Conservation (phyloP, 2,888 invertebrate genomes). For the Allacma fusca region DNA sequence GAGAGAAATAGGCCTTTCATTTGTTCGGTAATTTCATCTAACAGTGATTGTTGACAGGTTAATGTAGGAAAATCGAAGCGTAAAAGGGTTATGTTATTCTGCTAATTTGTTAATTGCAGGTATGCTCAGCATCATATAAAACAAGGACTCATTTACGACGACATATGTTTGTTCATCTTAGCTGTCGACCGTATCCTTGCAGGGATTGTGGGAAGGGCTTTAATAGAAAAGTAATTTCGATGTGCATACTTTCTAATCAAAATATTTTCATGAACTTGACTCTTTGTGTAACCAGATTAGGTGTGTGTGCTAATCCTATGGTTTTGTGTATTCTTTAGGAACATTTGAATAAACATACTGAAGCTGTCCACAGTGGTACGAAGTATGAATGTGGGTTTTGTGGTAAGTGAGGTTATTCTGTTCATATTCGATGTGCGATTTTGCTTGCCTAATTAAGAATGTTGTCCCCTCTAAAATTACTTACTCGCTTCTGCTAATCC, state of each 20-base stretch:
- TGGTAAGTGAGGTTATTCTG: slow-evolving; percentile 41
- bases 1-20: slow-evolving; percentile 34
- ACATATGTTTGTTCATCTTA: slow-evolving; percentile 58
- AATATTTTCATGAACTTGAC: too few species aligned
- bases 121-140: slow-evolving; percentile 57
- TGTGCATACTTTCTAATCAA: too few species aligned
- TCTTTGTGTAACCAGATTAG: too few species aligned
- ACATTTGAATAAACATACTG: slow-evolving; percentile 58
- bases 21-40: slow-evolving; percentile 20
- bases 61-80: too few species aligned
- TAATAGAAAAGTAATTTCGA: slow-evolving; percentile 55
- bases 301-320: too few species aligned
- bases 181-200: slow-evolving; percentile 55
- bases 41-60: background rate
- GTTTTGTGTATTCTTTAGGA: slow-evolving; percentile 45
- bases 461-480: too few species aligned
- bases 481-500: too few species aligned
- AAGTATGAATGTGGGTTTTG: slow-evolving; percentile 56
- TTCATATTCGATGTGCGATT: too few species aligned
- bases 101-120: slow-evolving; percentile 31
- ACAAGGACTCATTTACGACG: slow-evolving; percentile 56
- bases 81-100: background rate
- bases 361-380: slow-evolving; percentile 55
- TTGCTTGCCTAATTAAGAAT: too few species aligned
- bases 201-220: slow-evolving; percentile 57